Conservation (phyloP, 2,888 invertebrate genomes). For the Archips xylosteana region DNA sequence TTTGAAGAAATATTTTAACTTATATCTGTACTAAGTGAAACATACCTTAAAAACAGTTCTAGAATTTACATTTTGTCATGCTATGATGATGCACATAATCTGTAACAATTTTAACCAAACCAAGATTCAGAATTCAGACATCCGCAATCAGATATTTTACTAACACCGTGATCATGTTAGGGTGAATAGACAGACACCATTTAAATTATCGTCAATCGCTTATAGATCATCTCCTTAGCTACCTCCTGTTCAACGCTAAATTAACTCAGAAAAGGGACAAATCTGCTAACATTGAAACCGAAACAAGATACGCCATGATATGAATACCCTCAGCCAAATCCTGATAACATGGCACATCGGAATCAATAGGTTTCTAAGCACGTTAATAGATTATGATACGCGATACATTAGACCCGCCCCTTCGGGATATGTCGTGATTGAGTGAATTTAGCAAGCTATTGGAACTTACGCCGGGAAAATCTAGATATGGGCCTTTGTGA, state of each 20-base stretch:
- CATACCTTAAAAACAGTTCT: no score
- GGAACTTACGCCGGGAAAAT: slow-evolving; percentile 11
- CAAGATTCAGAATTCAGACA: no score
- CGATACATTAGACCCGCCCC: slow-evolving; percentile 21
- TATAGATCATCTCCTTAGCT: slow-evolving; percentile 3
- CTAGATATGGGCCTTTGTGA: slow-evolving; percentile 26
- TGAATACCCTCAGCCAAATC: slow-evolving; percentile 12
- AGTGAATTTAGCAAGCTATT: slow-evolving; percentile 11
- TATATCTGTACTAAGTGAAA: no score
- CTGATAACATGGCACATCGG: slow-evolving; percentile 23
- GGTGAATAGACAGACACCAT: no score
- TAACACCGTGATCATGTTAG: no score
- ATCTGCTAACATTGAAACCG: neutral
- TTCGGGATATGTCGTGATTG: slow-evolving; percentile 23
- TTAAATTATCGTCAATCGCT: no score
- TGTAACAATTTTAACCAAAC: no score
- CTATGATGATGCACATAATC: no score
- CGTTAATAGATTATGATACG: slow-evolving; percentile 33
- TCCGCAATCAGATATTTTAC: no score
- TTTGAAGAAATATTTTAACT: no score
- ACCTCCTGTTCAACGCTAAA: neutral
- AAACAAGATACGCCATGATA: neutral
- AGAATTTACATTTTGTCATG: no score
- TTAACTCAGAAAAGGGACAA: slow-evolving; percentile 3
- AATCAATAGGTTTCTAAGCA: slow-evolving; percentile 23